These are phyloP conservation scores for Notolabrus celidotus DNA, from an alignment of 2,797 vertebrate species.

Conservation along the genomic window DNA sequence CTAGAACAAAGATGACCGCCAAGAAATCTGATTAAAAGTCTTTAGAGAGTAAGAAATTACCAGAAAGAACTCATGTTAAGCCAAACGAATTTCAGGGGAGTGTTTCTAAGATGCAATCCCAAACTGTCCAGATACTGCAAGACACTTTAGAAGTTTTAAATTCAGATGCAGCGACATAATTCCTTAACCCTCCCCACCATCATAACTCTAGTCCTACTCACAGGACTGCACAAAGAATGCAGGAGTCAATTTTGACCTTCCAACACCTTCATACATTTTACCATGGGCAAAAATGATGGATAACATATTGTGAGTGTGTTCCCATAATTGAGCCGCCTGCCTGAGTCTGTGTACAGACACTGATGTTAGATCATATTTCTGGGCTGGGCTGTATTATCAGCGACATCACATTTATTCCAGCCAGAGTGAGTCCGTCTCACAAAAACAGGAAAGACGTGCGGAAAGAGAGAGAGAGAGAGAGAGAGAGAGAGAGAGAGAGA, in stretches of 20 bases:
- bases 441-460: conserved; percentile 74
- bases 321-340: neutral
- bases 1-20: neutral
- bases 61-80: too few species aligned
- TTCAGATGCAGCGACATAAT: too few species aligned
- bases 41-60: neutral
- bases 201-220: neutral
- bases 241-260: neutral
- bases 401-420: conserved; percentile 33
- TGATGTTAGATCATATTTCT: conserved; percentile 25
- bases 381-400: conserved; percentile 10
- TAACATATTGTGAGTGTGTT: conserved; percentile 12
- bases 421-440: conserved; percentile 16
- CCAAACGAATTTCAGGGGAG: too few species aligned
- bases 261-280: neutral
- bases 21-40: neutral
- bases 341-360: conserved; percentile 17
- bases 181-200: neutral
- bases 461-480: conserved; percentile 23
- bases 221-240: neutral
- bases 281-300: neutral
- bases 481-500: too few species aligned
- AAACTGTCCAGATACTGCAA: too few species aligned
- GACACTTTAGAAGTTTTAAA: too few species aligned
- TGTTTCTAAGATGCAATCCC: too few species aligned